Percentiles rank a stretch among this genome's conserved stretches.
phyloP scores from a whole-genome alignment of 2,113 vertebrate species.

The Sebastes fasciatus region DNA sequence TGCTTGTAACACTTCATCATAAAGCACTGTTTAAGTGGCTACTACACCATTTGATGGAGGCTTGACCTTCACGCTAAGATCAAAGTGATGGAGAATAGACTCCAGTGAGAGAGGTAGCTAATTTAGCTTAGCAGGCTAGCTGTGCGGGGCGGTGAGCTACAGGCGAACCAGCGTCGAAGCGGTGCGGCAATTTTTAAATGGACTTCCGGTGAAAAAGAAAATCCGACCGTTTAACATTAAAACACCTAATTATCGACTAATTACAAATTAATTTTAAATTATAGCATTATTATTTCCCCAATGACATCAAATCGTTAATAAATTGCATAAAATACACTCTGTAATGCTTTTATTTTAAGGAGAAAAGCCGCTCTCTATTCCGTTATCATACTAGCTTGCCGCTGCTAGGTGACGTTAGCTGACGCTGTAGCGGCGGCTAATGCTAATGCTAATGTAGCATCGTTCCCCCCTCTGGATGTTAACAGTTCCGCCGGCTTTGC shows the following conservation, averaged over 20 bases:
- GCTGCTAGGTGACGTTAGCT: conserved; percentile 46
- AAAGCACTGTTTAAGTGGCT: neutral
- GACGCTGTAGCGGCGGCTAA: conserved; percentile 53
- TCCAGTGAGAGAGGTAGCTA: conserved; percentile 64
- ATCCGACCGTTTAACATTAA: neutral
- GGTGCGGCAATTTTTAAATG: neutral
- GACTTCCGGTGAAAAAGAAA: conserved; percentile 61
- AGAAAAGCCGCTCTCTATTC: neutral
- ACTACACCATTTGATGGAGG: neutral
- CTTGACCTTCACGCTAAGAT: conserved; percentile 69
- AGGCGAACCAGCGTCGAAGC: neutral
- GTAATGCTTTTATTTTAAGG: conserved; percentile 22
- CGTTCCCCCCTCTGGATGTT: neutral
- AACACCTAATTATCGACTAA: neutral
- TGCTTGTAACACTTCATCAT: neutral
- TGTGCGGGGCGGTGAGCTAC: conserved; percentile 18
- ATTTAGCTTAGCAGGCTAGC: conserved; percentile 68
- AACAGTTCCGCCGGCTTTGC: conserved; percentile 12
- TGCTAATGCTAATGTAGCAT: conserved; percentile 73
- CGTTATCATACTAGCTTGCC: neutral
- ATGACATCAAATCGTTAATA: fast-evolving
- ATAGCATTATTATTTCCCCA: fast-evolving
- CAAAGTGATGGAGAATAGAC: conserved; percentile 67
- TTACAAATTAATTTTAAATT: neutral
- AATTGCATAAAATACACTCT: fast-evolving